Evolutionary conservation across 2,797 vertebrate species (phyloP).

Genomic region (Semotilus atromaculatus): DNA sequence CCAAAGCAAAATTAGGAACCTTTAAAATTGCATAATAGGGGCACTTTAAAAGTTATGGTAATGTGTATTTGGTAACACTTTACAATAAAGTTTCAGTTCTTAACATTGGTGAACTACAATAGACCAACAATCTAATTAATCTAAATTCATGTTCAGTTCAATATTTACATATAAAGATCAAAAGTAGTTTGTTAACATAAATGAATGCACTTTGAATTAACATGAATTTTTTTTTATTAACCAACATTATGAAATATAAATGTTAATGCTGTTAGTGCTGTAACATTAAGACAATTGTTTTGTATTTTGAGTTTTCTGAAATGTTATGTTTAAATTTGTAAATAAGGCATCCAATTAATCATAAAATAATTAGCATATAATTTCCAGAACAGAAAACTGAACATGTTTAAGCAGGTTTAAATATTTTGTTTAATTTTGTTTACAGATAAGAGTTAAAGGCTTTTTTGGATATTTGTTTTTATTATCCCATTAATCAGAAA

Average conservation of each 20-base stretch:
- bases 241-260: background rate
- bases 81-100: background rate
- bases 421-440: background rate
- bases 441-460: too few species aligned
- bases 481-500: background rate
- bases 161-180: background rate
- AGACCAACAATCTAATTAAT: too few species aligned
- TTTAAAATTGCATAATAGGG: background rate
- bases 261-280: background rate
- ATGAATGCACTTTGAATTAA: background rate
- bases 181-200: background rate
- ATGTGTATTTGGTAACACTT: background rate
- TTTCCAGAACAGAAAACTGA: background rate
- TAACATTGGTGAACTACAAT: too few species aligned
- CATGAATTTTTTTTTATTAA: background rate
- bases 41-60: background rate
- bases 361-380: background rate
- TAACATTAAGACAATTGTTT: background rate
- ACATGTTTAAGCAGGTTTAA: background rate
- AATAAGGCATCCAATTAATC: background rate
- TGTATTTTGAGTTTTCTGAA: background rate
- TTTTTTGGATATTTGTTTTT: background rate
- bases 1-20: too few species aligned
- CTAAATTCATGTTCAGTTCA: too few species aligned
- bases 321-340: background rate